Evolutionary conservation across 2,888 invertebrate species (phyloP).

Genomic region (Rapana venosa): DNA sequence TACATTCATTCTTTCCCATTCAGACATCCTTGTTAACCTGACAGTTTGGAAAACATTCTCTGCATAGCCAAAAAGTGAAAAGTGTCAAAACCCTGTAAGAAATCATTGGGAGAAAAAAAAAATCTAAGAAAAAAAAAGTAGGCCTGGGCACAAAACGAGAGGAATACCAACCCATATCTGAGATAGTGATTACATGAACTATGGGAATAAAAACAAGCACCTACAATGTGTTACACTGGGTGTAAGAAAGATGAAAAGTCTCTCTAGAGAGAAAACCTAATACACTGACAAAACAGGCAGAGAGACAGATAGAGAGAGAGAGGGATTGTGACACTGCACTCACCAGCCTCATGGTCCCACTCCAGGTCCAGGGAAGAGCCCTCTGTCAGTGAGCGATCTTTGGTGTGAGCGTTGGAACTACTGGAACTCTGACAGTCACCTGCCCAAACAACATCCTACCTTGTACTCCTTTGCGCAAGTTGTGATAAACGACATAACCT

Average conservation of each 20-base stretch:
- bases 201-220: not conserved
- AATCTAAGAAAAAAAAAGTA: too few species aligned
- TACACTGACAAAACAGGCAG: not conserved
- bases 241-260: not conserved
- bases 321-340: not conserved
- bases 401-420: conserved; percentile 66
- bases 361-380: conserved; percentile 77
- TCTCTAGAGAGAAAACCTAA: not conserved
- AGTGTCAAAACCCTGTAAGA: too few species aligned
- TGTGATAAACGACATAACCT: too few species aligned
- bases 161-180: too few species aligned
- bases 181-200: not conserved
- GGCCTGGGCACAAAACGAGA: too few species aligned
- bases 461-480: not conserved
- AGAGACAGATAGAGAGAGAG: not conserved
- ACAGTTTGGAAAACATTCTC: too few species aligned
- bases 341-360: conserved; percentile 78
- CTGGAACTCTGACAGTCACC: conserved; percentile 70
- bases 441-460: conserved; percentile 26
- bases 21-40: too few species aligned
- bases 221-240: not conserved
- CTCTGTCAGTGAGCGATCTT: conserved; percentile 73
- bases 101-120: too few species aligned
- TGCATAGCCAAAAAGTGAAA: too few species aligned
- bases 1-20: too few species aligned